Conservation (phyloP, 2,888 invertebrate species). For the Danaus chrysippus region DNA sequence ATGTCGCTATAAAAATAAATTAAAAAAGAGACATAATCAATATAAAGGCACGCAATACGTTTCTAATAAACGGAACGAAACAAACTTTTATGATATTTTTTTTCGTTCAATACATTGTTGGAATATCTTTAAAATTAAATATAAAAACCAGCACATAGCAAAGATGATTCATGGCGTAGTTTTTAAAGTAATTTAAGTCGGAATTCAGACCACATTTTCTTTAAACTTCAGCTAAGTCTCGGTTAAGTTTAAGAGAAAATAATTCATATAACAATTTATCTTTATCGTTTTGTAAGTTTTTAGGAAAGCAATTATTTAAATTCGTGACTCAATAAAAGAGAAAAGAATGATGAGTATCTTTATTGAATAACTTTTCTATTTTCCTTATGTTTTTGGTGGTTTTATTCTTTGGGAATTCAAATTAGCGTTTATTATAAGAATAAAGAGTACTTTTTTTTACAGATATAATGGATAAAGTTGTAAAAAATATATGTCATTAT, state of each 20-base stretch:
- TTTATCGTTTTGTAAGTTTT: not conserved
- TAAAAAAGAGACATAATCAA: not conserved
- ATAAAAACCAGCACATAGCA: not conserved
- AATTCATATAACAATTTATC: not conserved
- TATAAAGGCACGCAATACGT: not conserved
- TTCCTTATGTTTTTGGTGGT: too few relatives aligned
- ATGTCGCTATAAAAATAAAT: not conserved
- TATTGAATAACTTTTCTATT: too few relatives aligned
- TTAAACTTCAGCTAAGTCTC: not conserved
- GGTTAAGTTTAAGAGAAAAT: not conserved
- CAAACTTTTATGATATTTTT: too few relatives aligned
- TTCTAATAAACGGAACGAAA: not conserved
- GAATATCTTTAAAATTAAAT: not conserved
- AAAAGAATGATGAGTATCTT: too few relatives aligned
- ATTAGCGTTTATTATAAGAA: too few relatives aligned
- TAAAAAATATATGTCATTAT: too few relatives aligned
- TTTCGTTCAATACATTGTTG: too few relatives aligned
- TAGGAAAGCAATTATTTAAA: too few relatives aligned
- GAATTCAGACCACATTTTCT: not conserved
- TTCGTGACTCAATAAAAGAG: too few relatives aligned
- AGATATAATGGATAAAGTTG: too few relatives aligned
- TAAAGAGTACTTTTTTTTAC: too few relatives aligned
- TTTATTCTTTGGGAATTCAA: too few relatives aligned
- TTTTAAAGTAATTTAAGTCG: not conserved
- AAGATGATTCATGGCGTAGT: slow-evolving; percentile 1